Evolutionary conservation across 2,113 vertebrate species (phyloP).

Genomic region (Platichthys stellatus): DNA sequence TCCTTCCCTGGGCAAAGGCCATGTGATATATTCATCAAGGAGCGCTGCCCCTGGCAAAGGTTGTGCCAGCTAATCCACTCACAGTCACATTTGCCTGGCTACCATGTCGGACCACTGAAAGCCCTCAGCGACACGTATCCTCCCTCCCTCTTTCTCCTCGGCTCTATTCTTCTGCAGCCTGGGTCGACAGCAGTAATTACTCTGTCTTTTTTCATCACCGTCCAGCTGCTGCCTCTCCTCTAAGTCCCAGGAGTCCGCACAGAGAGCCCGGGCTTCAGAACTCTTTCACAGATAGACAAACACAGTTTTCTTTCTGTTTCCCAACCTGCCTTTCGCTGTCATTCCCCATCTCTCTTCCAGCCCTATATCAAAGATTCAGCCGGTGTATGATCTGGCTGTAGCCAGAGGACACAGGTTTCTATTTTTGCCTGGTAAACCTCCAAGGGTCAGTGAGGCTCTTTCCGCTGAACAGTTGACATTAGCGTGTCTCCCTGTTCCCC

Average conservation of each 20-base stretch:
- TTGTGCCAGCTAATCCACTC: conserved; percentile 25
- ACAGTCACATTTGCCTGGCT: conserved; percentile 7
- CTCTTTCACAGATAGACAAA: neutral
- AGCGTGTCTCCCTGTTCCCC: conserved; percentile 13
- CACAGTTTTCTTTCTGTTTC: too few relatives aligned
- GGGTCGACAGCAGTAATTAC: conserved; percentile 34
- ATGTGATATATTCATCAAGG: conserved; percentile 39
- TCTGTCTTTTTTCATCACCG: conserved; percentile 50
- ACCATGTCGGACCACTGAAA: conserved; percentile 11
- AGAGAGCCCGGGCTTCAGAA: neutral
- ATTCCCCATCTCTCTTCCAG: conserved; percentile 14
- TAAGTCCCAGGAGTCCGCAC: conserved; percentile 29
- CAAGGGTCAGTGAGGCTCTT: conserved; percentile 8
- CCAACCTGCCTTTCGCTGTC: neutral
- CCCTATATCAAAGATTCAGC: neutral
- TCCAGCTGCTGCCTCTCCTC: conserved; percentile 54
- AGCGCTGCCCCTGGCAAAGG: conserved; percentile 1
- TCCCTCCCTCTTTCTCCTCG: neutral
- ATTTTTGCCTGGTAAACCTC: conserved; percentile 13
- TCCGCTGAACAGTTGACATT: conserved; percentile 3
- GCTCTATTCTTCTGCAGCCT: neutral
- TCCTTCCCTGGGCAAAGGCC: conserved; percentile 55
- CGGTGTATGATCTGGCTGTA: neutral
- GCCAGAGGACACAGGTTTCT: neutral
- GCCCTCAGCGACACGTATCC: conserved; percentile 21